These are phyloP conservation scores for Origma solitaria DNA, from an alignment of 2,113 vertebrate species.

Conservation along the genomic window DNA sequence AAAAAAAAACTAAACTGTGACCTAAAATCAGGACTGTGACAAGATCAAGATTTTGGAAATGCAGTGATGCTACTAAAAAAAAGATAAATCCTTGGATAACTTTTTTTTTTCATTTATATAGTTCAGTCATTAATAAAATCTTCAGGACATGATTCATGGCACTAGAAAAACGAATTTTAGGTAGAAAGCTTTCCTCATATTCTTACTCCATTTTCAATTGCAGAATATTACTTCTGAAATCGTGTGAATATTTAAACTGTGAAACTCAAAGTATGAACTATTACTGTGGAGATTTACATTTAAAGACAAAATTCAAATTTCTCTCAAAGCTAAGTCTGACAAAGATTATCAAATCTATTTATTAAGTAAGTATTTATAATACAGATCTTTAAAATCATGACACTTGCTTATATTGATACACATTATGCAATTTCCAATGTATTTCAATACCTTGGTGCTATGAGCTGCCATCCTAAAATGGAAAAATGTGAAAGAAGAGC, in stretches of 20 bases:
- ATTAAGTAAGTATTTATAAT: neutral
- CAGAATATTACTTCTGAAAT: neutral
- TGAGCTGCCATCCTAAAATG: neutral
- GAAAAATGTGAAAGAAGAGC: neutral
- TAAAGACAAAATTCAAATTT: neutral
- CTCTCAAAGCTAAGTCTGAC: neutral
- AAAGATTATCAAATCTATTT: neutral
- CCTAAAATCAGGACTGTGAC: neutral
- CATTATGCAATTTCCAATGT: neutral
- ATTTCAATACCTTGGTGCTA: neutral
- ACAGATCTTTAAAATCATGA: neutral
- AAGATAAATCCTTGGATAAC: neutral
- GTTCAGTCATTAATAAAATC: neutral
- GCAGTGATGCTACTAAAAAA: neutral
- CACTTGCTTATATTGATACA: neutral
- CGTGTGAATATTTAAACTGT: neutral
- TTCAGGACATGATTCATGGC: neutral
- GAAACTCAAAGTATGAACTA: neutral
- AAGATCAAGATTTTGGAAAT: neutral
- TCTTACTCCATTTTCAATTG: neutral
- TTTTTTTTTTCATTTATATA: neutral
- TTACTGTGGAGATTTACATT: neutral
- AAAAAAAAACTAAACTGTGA: neutral
- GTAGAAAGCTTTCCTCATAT: neutral
- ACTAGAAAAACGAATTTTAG: neutral